Evolutionary conservation across 35 echinoderm and acorn worm species (phyloP), one percentile per base, ranked within the genome.

Genomic region (Diadema setosum): DNA sequence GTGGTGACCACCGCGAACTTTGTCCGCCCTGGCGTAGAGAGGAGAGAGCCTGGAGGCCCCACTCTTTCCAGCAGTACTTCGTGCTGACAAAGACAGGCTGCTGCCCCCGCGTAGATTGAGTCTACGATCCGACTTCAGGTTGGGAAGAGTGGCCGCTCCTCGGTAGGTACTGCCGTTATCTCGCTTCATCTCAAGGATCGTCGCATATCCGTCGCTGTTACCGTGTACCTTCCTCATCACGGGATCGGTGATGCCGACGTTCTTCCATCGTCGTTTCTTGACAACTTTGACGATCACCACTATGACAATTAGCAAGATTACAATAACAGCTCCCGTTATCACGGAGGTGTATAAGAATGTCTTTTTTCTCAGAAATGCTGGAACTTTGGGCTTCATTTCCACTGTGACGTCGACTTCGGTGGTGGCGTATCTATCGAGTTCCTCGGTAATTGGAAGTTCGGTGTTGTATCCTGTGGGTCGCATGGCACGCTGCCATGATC

Each of bases 231-330:
- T 42, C 21, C 39, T 36, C 5, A 41, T 42, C 8, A 67, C 21
- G 3, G 73, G 73, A 3, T 26, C 24, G 11, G 73, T 78, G 73
- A 78, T 78, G 15, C 34, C 34, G 33, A 78, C n/a, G 24, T 36
- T 42, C 30, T 78, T 78, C 26, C 73, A 33, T 1, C 37, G 39
- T n/a, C 73, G 33, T 44, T 41, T 34, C 44, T 41, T 34, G 1
- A 78, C 73, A 78, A 78, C n/a, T 78, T 78, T 78, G 40, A 78
- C 73, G 40, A 78, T n/a, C 21, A 78, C n/a, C 14, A 78, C 44
- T 26, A 78, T 44, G 2, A 78, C 73, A 21, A 78, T 44, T 16
- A n/a, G 29, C 21, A 39, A 5, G 40, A 78, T 78, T 3, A 78
- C 4, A 41, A 78, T 39, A 36, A 78, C 39, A 15, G 73, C 73